Base-by-base conservation (phyloP, 1,140 invertebrate species). In the Plutomurus gul region DNA sequence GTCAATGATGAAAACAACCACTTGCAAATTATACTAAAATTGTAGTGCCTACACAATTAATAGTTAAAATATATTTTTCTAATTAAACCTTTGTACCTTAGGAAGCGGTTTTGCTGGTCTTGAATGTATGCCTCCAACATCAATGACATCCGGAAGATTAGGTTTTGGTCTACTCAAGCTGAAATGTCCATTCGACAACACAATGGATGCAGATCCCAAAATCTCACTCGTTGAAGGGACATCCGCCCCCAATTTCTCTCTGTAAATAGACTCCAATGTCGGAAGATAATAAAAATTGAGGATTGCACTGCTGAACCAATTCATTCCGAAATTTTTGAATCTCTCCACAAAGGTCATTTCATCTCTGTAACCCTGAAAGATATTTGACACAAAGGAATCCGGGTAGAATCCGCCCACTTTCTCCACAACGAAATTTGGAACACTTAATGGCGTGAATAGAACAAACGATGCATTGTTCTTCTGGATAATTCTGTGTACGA, bases 141-240 rank as follows among this genome's bases (percentile, higher is more conserved):
- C 80, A 37, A 79, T 36, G 0, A 79, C 25, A 56, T 75, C 49
- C 1, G 82, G 82, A 1, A 82, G 40, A 3, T 65, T 36, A 3
- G 82, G 81, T 43, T 75, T 51, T n/a, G 81, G 81, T 18, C 49
- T 60, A 8, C 40, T 81, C 0, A 81, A 39, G 11, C 39, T 49
- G 30, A 81, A 76, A 65, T 84, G 82, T 8, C 49, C 49, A 65
- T 83, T 83, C 13, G 77, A 78, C 3, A 84, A 56, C 0, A 83
- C 25, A 5, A 84, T 40, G 74, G 76, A 79, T 8, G 88, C 49
- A 18, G 36, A 86, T 43, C 88, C 85, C 1, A 22, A 4, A 5
- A 89, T 40, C 40, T 88, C 84, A 1, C 85, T 71, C 11, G 88
- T 79, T 72, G 89, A 87, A 87, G 88, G 86, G 79, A 27, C 27